phyloP scores from a whole-genome alignment of 1,140 invertebrate genomes.

The Lerema accius region DNA sequence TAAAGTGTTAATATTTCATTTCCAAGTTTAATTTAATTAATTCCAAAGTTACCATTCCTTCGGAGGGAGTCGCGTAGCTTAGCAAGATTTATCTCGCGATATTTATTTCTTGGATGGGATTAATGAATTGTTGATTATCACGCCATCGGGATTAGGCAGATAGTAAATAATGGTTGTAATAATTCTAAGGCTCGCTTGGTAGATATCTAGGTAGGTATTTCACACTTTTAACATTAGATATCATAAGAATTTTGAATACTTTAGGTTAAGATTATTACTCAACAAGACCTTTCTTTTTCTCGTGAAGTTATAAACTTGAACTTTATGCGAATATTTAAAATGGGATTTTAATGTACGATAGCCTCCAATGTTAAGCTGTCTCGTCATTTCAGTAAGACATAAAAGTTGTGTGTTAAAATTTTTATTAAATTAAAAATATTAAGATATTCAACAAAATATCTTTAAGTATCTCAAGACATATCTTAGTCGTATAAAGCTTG shows the following conservation, averaged over 20 bases:
- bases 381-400: background rate
- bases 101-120: constrained; percentile 34
- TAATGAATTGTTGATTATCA: constrained; percentile 32
- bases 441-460: background rate
- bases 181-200: background rate
- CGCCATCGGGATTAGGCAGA: constrained; percentile 29
- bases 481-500: constrained; percentile 11
- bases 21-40: constrained; percentile 84
- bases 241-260: too few species aligned
- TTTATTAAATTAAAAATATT: background rate
- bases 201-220: background rate
- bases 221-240: too few species aligned
- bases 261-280: too few species aligned
- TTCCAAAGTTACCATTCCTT: constrained; percentile 66
- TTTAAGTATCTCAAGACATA: constrained; percentile 43
- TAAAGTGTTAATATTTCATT: constrained; percentile 84
- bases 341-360: too few species aligned
- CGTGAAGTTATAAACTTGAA: too few species aligned
- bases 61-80: constrained; percentile 44
- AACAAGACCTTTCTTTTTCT: too few species aligned
- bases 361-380: too few species aligned
- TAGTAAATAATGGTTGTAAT: constrained; percentile 33
- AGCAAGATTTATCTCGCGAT: constrained; percentile 58
- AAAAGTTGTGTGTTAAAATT: background rate
- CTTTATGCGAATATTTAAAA: too few species aligned